These are phyloP conservation scores for Dallia pectoralis DNA, from an alignment of 2,797 vertebrate species.

Conservation along the genomic window DNA sequence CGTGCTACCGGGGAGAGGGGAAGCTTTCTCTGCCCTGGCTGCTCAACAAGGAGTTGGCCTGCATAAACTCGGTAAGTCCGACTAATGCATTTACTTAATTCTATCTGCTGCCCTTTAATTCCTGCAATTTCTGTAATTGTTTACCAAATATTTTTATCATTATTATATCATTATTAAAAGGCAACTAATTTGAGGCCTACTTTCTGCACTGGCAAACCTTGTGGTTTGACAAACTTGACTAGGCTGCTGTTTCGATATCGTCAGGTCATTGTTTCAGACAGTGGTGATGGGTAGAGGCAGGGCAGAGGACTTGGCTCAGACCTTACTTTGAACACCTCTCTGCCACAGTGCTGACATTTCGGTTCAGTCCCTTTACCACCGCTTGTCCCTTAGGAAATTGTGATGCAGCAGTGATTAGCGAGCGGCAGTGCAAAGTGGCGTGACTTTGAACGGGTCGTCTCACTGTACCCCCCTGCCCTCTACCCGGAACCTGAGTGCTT, in stretches of 20 bases:
- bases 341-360: not conserved
- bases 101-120: not conserved
- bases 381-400: slow-evolving; percentile 8
- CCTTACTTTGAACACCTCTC: not conserved
- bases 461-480: not conserved
- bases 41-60: slow-evolving; percentile 96
- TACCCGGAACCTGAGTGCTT: slow-evolving; percentile 41
- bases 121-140: no score
- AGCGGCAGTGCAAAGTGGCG: slow-evolving; percentile 5
- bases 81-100: not conserved
- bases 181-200: no score
- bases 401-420: slow-evolving; percentile 22
- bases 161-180: no score
- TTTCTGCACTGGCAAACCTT: not conserved
- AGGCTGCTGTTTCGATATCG: not conserved
- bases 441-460: slow-evolving; percentile 11
- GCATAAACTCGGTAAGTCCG: slow-evolving; percentile 94
- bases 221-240: not conserved
- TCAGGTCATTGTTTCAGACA: not conserved
- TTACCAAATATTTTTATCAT: no score
- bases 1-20: slow-evolving; percentile 95
- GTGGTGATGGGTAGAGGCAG: not conserved
- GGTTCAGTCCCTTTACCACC: not conserved
- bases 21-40: slow-evolving; percentile 97
- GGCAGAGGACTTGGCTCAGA: not conserved